These are phyloP conservation scores for Vireo altiloquus DNA, from an alignment of 2,113 vertebrate species.

Conservation along the genomic window DNA sequence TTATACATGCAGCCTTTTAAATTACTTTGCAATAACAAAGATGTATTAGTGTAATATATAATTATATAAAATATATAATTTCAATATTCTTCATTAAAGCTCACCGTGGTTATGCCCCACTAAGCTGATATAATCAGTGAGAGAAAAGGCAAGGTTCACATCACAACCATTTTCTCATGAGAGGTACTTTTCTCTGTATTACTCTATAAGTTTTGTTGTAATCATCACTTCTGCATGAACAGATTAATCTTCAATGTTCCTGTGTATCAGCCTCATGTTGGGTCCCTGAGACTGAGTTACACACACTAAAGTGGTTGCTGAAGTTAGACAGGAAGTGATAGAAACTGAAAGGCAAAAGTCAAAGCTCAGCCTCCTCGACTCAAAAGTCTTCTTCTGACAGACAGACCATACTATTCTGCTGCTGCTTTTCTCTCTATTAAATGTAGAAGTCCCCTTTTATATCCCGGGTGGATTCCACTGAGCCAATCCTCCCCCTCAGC, in stretches of 20 bases:
- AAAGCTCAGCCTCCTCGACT: not conserved
- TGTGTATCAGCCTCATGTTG: not conserved
- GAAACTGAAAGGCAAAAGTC: not conserved
- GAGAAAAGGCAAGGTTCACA: not conserved
- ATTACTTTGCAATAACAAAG: not conserved
- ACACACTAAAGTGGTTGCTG: not conserved
- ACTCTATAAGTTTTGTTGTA: not conserved
- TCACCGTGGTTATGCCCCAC: not conserved
- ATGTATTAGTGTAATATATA: not conserved
- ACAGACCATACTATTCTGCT: not conserved
- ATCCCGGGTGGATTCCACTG: too few species aligned
- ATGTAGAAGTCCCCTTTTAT: not conserved
- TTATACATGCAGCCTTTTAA: not conserved
- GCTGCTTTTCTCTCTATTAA: not conserved
- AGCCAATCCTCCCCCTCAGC: not conserved
- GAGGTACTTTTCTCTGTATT: not conserved
- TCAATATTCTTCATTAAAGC: not conserved
- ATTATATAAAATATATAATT: not conserved
- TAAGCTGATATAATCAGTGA: not conserved
- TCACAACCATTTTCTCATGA: not conserved
- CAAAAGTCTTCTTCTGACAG: not conserved
- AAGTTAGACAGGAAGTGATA: not conserved
- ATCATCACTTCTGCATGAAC: not conserved
- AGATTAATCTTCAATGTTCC: not conserved
- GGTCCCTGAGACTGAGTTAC: fast-evolving